These are phyloP conservation scores for Harpagus bidentatus DNA, from an alignment of 2,113 vertebrate genomes.

Conservation along the genomic window DNA sequence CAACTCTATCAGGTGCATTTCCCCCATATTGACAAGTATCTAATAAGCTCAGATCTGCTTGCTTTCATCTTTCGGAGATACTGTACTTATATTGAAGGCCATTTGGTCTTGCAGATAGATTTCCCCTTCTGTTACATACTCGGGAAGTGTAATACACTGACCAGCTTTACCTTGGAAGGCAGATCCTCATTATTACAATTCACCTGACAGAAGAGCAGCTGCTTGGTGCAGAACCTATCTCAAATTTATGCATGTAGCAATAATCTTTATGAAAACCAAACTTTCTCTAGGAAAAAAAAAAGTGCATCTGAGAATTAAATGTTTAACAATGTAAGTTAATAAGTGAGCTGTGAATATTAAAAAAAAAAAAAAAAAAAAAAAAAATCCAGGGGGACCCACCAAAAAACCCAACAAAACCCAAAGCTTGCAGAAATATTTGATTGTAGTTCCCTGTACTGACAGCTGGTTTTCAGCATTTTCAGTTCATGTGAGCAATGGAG, in stretches of 20 bases:
- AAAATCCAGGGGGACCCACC: not conserved
- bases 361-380: not conserved
- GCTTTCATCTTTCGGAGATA: not conserved
- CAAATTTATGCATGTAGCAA: not conserved
- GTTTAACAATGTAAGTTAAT: not conserved
- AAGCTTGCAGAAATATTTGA: not conserved
- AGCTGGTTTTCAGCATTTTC: not conserved
- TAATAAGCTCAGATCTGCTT: conserved; percentile 19
- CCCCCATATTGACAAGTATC: not conserved
- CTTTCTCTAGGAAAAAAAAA: not conserved
- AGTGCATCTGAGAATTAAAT: not conserved
- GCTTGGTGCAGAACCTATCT: not conserved
- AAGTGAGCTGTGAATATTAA: not conserved
- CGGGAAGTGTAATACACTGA: not conserved
- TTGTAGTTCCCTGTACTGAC: not conserved
- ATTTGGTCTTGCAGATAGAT: conserved; percentile 16
- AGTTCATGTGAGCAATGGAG: not conserved
- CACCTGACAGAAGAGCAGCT: conserved; percentile 30
- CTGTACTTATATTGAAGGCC: not conserved
- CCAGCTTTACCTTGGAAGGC: not conserved
- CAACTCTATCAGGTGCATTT: conserved; percentile 8
- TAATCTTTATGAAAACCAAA: not conserved
- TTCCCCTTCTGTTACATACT: not conserved
- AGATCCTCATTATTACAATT: not conserved
- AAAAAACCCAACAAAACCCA: not conserved